Evolutionary conservation across 1,140 invertebrate species (phyloP), one percentile per base, ranked within the genome.

Genomic region (Papilio xuthus): DNA sequence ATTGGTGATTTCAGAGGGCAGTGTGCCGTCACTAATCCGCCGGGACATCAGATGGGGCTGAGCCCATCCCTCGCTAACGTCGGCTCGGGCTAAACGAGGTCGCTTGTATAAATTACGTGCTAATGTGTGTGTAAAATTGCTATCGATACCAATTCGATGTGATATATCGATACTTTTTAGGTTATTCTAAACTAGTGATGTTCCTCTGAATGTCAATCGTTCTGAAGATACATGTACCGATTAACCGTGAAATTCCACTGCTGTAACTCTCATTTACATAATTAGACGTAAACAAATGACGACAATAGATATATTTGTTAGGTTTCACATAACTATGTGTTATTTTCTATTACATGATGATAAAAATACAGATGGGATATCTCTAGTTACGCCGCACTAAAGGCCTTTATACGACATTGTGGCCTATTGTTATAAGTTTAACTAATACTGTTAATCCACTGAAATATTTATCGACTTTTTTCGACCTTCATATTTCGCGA

Each of bases 1-100:
- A 82, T 88, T 77, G 81, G 82, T 78, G 75, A 81, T 80, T 84
- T 79, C 77, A 81, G 84, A 76, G 80, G 77, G 63, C 84, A 79
- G 73, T 83, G 83, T 82, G 63, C 78, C 80, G 87, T 78, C 44
- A 85, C 70, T 89, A 89, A 89, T 86, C 82, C 78, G 81, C 37
- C 75, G 82, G 84, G 87, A 89, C 87, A 63, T 32, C 28, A 63
- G 69, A 32, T 69, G 78, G 75, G 84, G 80, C 79, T 74, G 82
- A 79, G 78, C 71, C 47, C 50, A 79, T 79, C 80, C 80, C 77
- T 78, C 74, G 74, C 42, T 53, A 23, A 10, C 69, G 18, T 18
- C 69, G 69, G 37, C 13, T 20, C 20, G 15, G 42, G 7, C 18
- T 56, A 41, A 76, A 76, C 74, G 74, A 42, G 53, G 53, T 76